Conservation (phyloP, 1,140 invertebrate species). For the Antheraea pernyi region DNA sequence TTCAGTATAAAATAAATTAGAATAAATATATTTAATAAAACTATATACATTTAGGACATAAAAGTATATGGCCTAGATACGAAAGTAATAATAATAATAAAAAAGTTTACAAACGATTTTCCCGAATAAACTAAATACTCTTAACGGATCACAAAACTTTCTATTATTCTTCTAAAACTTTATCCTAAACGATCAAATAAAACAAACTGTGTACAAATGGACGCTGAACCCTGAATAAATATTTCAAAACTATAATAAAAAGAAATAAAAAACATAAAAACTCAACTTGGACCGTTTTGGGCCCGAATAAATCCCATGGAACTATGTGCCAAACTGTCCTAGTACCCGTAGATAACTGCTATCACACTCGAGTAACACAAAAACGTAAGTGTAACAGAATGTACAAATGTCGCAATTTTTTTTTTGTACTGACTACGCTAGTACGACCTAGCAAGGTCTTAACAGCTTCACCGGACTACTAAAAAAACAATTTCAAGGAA, state of each 20-base stretch:
- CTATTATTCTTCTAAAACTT: neutral
- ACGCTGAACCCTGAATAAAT: neutral
- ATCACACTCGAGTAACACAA: neutral
- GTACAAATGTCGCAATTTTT: neutral
- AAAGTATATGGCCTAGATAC: no score
- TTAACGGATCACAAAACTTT: neutral
- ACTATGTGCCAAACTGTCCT: conserved; percentile 13
- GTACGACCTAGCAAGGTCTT: no score
- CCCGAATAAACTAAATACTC: neutral
- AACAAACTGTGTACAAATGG: neutral
- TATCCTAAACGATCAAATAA: neutral
- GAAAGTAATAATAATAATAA: neutral
- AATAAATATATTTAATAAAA: no score
- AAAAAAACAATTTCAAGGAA: no score
- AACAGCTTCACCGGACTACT: no score
- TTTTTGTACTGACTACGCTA: no score
- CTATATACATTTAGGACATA: no score
- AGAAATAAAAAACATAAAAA: conserved; percentile 11
- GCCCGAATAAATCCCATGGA: conserved; percentile 17
- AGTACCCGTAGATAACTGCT: conserved; percentile 4
- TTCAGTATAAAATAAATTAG: no score
- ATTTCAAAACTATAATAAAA: conserved; percentile 16
- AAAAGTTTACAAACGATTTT: neutral
- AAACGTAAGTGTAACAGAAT: neutral
- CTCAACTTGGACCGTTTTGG: conserved; percentile 10